Evolutionary conservation across 2,888 invertebrate species (phyloP).

Genomic region (Dilophus febrilis): DNA sequence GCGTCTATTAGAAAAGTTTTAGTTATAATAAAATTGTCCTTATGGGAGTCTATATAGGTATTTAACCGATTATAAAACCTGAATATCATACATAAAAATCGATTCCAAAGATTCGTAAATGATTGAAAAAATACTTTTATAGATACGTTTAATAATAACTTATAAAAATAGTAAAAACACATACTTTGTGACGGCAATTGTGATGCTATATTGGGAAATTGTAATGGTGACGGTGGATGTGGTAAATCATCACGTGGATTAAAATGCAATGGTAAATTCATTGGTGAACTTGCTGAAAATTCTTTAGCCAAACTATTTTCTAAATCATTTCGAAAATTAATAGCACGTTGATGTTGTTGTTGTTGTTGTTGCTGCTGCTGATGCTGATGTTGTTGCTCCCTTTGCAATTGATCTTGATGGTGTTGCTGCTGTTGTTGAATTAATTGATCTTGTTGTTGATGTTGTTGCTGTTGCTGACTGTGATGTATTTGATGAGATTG

Average conservation of each 20-base stretch:
- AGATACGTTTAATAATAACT: too few species aligned
- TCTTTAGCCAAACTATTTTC: slow-evolving; percentile 13
- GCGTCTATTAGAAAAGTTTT: too few species aligned
- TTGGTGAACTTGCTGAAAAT: slow-evolving; percentile 27
- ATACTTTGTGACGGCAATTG: slow-evolving; percentile 51
- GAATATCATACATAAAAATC: too few species aligned
- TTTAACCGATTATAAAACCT: too few species aligned
- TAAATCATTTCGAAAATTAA: slow-evolving; percentile 16
- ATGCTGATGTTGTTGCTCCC: neutral
- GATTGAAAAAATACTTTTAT: too few species aligned
- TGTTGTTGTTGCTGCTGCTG: neutral
- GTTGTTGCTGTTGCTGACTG: neutral
- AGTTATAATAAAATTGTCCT: too few species aligned
- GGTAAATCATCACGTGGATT: slow-evolving; percentile 31
- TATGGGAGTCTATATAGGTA: too few species aligned
- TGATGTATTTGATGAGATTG: too few species aligned
- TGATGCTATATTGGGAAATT: slow-evolving; percentile 35
- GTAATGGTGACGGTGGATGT: slow-evolving; percentile 40
- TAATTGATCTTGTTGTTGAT: neutral
- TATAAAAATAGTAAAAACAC: too few species aligned
- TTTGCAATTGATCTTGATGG: slow-evolving; percentile 7
- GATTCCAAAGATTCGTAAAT: too few species aligned
- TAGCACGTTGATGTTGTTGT: slow-evolving; percentile 15
- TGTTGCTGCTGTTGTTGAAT: slow-evolving; percentile 3
- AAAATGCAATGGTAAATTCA: slow-evolving; percentile 29